Evolutionary conservation across 2,888 invertebrate species (phyloP), one percentile per base, ranked within the genome.

Genomic region (Cryptus viduatorius): DNA sequence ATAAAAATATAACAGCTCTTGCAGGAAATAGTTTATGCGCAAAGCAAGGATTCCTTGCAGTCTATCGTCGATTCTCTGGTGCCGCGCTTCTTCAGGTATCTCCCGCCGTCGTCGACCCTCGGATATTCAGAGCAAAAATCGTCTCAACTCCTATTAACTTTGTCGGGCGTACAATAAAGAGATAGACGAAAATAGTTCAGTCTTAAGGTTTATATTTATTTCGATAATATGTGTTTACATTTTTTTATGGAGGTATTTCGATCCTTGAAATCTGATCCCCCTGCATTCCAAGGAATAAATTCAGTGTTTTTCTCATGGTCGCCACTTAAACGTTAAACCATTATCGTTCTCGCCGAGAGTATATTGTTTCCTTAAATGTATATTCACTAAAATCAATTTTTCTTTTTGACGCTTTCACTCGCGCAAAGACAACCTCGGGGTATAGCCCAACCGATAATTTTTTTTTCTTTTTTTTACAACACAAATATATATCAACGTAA

Each of bases 201-300:
- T 93, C 93, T 93, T 92, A 92, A 90, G 89, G 90, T 89, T 92
- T 90, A 91, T 90, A 89, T 93, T 93, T 93, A 92, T 93, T 93
- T 91, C 89, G 90, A 91, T 93, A 92, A 91, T 93, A 91, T 91
- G 91, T 91, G 91, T 90, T 92, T 93, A 93, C 91, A 92, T 89
- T 90, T 37, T 37, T 37, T 88, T 92, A 92, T 88, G 89, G 92
- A 93, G 93, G 92, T 93, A 93, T 92, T 92, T 91, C 88, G 91
- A 90, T 91, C 82, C 83, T 86, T 90, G 89, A 90, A 92, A 91
- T 88, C 86, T 89, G 88, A 91, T 90, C 87, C 89, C 85, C 89
- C 61, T 87, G 87, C 89, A 84, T 86, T 86, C 79, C 83, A 86
- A 86, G 79, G 73, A 86, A 77, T 83, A 82, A 84, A 79, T 79